Percentiles rank a stretch among this genome's conserved stretches.
phyloP scores from a whole-genome alignment of 2,888 invertebrate species.

The Plebejus argus region DNA sequence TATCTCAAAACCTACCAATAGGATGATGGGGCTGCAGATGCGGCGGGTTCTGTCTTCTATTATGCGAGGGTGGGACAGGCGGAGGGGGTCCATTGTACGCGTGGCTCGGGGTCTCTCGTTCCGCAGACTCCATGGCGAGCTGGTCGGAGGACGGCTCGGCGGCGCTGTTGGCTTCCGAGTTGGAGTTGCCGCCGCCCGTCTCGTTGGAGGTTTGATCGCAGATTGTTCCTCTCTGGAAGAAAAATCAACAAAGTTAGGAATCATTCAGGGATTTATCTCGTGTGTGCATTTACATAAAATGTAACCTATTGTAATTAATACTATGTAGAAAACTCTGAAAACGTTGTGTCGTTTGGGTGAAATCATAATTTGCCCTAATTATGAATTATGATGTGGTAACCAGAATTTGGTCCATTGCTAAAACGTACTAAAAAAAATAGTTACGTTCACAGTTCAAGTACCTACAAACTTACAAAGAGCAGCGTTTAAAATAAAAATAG shows the following conservation, averaged over 20 bases:
- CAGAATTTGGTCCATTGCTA: too few species aligned
- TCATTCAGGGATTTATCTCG: not conserved
- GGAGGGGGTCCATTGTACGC: constrained; percentile 78
- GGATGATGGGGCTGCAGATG: constrained; percentile 82
- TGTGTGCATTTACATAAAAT: not conserved
- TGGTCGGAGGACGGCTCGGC: constrained; percentile 84
- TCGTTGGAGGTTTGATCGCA: constrained; percentile 73
- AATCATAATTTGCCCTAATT: not conserved
- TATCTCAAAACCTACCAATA: constrained; percentile 53
- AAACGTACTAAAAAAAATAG: too few species aligned
- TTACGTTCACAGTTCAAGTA: not conserved
- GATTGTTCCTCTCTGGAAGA: constrained; percentile 63
- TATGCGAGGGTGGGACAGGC: constrained; percentile 84
- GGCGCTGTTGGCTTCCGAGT: constrained; percentile 78
- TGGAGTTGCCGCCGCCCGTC: constrained; percentile 77
- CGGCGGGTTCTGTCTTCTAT: constrained; percentile 86
- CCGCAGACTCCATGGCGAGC: constrained; percentile 86
- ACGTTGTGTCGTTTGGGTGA: not conserved
- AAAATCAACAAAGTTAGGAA: not conserved
- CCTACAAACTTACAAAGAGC: not conserved
- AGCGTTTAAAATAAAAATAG: not conserved
- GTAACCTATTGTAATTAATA: too few species aligned
- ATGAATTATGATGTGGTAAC: not conserved
- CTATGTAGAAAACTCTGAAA: not conserved
- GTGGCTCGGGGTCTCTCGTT: constrained; percentile 81